Percentiles rank a stretch among this genome's conserved stretches.
phyloP scores from a whole-genome alignment of 2,113 vertebrate genomes.

The Microcebus murinus region DNA sequence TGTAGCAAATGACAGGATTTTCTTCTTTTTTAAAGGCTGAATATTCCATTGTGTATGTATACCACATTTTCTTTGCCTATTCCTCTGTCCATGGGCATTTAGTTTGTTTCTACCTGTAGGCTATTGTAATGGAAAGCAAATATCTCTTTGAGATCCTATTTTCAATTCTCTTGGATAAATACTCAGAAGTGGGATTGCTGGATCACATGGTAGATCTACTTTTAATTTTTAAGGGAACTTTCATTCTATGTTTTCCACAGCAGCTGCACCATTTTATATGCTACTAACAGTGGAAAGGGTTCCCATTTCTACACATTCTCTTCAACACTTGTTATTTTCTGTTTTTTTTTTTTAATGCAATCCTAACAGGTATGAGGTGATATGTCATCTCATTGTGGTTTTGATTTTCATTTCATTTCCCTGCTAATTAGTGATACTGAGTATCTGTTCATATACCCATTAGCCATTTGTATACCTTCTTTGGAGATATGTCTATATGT shows the following conservation, averaged over 20 bases:
- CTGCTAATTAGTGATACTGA: neutral
- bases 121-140: neutral
- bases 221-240: neutral
- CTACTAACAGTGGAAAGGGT: neutral
- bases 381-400: neutral
- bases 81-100: neutral
- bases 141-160: neutral
- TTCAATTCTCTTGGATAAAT: neutral
- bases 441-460: neutral
- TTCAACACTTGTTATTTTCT: neutral
- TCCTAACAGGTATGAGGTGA: neutral
- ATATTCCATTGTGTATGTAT: neutral
- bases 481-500: neutral
- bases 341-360: neutral
- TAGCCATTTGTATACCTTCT: neutral
- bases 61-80: neutral
- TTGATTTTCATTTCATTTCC: neutral
- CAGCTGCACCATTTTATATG: neutral
- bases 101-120: neutral
- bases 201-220: neutral
- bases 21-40: neutral
- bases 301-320: neutral
- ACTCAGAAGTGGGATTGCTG: neutral
- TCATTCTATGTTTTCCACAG: neutral
- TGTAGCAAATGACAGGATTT: neutral